Evolutionary conservation across 2,888 invertebrate genomes (phyloP), one percentile per base, ranked within the genome.

Genomic region (Diabrotica balteata): DNA sequence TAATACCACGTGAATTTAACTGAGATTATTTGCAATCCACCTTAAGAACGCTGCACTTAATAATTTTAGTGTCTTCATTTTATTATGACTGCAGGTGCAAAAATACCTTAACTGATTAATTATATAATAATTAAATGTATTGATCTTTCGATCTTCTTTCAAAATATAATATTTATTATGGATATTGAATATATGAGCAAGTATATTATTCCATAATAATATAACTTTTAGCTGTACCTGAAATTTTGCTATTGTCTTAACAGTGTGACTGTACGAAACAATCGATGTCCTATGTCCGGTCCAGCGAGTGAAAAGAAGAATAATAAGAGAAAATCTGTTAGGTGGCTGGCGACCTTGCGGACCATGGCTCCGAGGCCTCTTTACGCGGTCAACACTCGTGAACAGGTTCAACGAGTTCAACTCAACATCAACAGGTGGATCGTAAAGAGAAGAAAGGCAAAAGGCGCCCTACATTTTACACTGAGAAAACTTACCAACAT

Each of bases 391-490:
- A 76, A 67, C 69, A 73, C 73, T 76, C 76, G 55, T 57, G 79
- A 79, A 79, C 79, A 79, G 79, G 79, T 77, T 77, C 76, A 72
- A 67, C 72, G 70, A 63, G 68, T 72, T 78, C 78, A 78, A 78
- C 79, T 78, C 76, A 79, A 79, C 79, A 80, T 77, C 75, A 79
- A 79, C 79, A 80, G 80, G 80, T 80, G 80, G 32, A 10, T 78
- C 78, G 63, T 70, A 75, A 78, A 64, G 58, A 57, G 55, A 10
- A 8, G 61, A 64, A 52, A 66, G 70, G 68, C 69, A 70, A 68
- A 66, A 78, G 75, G 77, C 79, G 76, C 55, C 44, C 43, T 7
- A 54, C 75, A 10, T 54, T 54, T 8, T 57, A 57, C 55, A 57
- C 55, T 5, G 8, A 32, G 11, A 57, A 57, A 57, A 57, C 47